Conservation (phyloP, 2,113 vertebrate species). For the Cyprinodon variegatus region DNA sequence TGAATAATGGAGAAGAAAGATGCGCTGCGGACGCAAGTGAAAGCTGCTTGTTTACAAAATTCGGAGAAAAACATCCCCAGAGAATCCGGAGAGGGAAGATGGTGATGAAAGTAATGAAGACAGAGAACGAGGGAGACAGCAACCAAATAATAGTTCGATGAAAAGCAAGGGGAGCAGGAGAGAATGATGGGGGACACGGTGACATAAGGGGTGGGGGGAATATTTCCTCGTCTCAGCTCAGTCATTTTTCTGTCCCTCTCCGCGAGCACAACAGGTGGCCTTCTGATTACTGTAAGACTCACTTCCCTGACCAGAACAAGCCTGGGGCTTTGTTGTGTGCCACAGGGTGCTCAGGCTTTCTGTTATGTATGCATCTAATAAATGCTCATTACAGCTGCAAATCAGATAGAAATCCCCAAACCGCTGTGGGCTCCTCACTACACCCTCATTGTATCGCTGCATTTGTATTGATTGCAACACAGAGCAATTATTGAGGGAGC, state of each 20-base stretch:
- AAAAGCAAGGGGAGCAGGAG: background rate
- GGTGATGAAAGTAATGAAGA: constrained; percentile 26
- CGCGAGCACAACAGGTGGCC: constrained; percentile 59
- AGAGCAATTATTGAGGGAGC: constrained; percentile 64
- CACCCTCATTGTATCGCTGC: constrained; percentile 49
- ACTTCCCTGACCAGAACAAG: constrained; percentile 51
- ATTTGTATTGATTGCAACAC: constrained; percentile 70
- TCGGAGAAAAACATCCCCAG: constrained; percentile 1
- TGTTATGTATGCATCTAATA: constrained; percentile 52
- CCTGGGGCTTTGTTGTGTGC: constrained; percentile 19
- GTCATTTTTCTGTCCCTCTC: constrained; percentile 42
- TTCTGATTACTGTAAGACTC: constrained; percentile 63
- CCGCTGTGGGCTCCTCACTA: constrained; percentile 51
- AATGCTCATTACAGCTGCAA: constrained; percentile 62
- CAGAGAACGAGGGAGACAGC: constrained; percentile 19
- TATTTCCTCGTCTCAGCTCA: constrained; percentile 27
- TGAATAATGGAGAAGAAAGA: constrained; percentile 32
- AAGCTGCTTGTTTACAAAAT: constrained; percentile 18
- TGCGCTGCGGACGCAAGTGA: constrained; percentile 4
- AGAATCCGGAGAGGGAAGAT: constrained; percentile 27
- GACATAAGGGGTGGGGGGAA: constrained; percentile 38
- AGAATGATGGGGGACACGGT: constrained; percentile 56
- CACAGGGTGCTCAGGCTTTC: constrained; percentile 13
- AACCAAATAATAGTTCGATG: constrained; percentile 25
- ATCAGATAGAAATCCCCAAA: constrained; percentile 70